Conservation (phyloP, 2,797 vertebrate species). For the Rhinichthys osculus region DNA sequence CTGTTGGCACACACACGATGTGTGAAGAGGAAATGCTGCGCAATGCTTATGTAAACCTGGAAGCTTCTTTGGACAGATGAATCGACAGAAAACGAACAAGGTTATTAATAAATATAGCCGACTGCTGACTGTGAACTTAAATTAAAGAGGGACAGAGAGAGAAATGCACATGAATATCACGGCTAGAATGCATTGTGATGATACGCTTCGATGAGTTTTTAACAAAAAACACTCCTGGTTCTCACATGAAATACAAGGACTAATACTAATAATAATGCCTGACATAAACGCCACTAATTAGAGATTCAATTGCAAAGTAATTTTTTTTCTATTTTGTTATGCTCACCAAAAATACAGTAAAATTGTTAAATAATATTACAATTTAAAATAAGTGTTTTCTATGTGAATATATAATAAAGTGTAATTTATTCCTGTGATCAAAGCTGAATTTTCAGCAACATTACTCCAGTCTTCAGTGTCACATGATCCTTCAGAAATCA, state of each 20-base stretch:
- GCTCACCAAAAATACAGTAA: background rate
- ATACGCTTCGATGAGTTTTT: background rate
- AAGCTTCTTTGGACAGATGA: background rate
- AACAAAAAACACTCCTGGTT: background rate
- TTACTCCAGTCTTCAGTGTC: no score
- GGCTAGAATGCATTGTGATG: background rate
- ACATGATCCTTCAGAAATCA: no score
- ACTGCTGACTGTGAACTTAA: background rate
- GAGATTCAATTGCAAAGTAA: background rate
- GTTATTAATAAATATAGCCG: slow-evolving; percentile 11
- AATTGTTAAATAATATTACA: background rate
- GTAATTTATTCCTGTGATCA: no score
- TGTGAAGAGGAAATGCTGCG: slow-evolving; percentile 23
- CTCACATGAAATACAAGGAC: background rate
- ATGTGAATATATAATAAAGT: no score
- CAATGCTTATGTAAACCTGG: background rate
- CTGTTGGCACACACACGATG: slow-evolving; percentile 4
- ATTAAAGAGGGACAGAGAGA: background rate
- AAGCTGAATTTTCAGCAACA: no score
- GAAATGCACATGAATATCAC: background rate
- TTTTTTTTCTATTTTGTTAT: no score
- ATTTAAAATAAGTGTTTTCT: no score
- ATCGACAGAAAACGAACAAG: background rate
- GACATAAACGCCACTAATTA: background rate
- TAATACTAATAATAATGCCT: background rate